phyloP scores from a whole-genome alignment of 1,140 invertebrate species.

The Andricus grossulariae region DNA sequence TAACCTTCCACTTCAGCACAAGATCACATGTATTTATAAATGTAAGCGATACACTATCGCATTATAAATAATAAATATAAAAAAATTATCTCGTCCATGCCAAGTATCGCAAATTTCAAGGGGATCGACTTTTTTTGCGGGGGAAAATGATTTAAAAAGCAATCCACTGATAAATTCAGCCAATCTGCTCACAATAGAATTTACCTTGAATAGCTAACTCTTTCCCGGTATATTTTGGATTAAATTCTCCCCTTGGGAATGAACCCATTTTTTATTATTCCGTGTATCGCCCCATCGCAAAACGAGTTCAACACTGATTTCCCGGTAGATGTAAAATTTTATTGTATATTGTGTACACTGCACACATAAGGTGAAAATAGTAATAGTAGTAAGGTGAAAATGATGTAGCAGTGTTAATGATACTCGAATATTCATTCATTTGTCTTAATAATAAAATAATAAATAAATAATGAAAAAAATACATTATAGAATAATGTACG shows the following conservation, averaged over 20 bases:
- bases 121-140: background rate
- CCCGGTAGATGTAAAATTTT: background rate
- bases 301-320: background rate
- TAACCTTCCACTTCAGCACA: no score
- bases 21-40: no score
- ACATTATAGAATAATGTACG: no score
- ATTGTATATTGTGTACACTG: no score
- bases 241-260: background rate
- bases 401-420: no score
- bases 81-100: background rate
- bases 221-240: background rate
- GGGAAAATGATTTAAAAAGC: background rate
- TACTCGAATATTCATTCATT: no score
- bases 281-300: background rate
- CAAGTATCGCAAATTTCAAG: constrained; percentile 5
- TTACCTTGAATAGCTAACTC: constrained; percentile 5
- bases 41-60: no score
- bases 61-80: background rate
- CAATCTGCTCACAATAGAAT: constrained; percentile 3
- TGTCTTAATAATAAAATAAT: background rate
- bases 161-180: constrained; percentile 1
- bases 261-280: constrained; percentile 7
- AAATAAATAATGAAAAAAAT: background rate
- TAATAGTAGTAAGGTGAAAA: no score
- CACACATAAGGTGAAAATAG: no score